A percentile compares a stretch with the other conserved stretches of the same genome.
phyloP scores from a whole-genome alignment of 1,140 invertebrate species.

The Hyposmocoma kahamanoa region DNA sequence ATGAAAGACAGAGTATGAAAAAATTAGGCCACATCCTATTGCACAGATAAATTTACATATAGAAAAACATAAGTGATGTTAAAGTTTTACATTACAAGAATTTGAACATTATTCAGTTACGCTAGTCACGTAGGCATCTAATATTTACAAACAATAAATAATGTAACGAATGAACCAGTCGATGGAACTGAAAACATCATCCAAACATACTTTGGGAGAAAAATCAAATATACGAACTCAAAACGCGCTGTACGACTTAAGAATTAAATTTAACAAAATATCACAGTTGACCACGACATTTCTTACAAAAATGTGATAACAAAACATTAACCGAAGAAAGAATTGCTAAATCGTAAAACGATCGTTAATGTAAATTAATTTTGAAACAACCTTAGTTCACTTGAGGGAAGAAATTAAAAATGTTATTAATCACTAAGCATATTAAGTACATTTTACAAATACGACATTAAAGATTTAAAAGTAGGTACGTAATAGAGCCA shows the following conservation, averaged over 20 bases:
- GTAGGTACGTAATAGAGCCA: conserved; percentile 44
- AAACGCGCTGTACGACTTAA: conserved; percentile 48
- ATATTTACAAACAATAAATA: conserved; percentile 71
- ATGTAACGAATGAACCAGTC: conserved; percentile 56
- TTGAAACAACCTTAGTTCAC: conserved; percentile 24
- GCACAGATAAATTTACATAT: conserved; percentile 48
- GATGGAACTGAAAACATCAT: conserved; percentile 31
- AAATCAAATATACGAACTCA: conserved; percentile 38
- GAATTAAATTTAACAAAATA: conserved; percentile 73
- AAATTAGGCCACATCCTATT: conserved; percentile 63
- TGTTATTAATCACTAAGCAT: conserved; percentile 45
- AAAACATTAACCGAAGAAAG: conserved; percentile 31
- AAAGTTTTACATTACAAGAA: conserved; percentile 19
- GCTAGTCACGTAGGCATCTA: conserved; percentile 30
- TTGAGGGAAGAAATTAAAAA: conserved; percentile 32
- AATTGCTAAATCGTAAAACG: conserved; percentile 1
- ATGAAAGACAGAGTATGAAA: conserved; percentile 33
- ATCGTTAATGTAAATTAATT: conserved; percentile 14
- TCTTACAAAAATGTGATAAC: conserved; percentile 47
- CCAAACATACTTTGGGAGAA: conserved; percentile 29
- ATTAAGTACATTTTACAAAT: conserved; percentile 70
- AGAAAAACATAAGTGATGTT: conserved; percentile 18
- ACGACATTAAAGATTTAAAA: conserved; percentile 63
- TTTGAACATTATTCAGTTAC: conserved; percentile 44
- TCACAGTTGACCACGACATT: conserved; percentile 71